Conservation (phyloP, 2,888 invertebrate genomes). For the Plagiodera versicolora region DNA sequence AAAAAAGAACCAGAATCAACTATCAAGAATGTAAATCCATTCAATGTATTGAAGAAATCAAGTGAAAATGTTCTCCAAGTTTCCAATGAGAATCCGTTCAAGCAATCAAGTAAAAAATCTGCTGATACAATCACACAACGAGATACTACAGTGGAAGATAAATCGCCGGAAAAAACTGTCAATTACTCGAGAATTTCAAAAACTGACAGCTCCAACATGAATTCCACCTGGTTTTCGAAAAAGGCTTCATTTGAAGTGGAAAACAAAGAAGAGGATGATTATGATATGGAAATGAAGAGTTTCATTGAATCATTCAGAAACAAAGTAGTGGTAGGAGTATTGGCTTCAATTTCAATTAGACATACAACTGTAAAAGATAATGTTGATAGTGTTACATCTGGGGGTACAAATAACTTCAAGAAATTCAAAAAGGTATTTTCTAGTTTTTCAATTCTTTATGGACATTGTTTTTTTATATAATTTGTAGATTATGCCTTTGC, state of each 20-base stretch:
- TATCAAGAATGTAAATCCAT: constrained; percentile 16
- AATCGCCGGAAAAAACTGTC: constrained; percentile 3
- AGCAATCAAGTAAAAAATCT: constrained; percentile 6
- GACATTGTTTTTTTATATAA: not conserved
- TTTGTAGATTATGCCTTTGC: constrained; percentile 37
- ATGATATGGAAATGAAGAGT: constrained; percentile 28
- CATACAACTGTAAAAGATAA: constrained; percentile 9
- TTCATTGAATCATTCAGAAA: constrained; percentile 40
- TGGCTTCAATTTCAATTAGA: constrained; percentile 23
- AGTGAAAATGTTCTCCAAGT: constrained; percentile 4
- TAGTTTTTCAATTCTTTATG: too few relatives aligned
- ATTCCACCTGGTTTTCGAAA: constrained; percentile 31
- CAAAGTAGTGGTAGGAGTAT: constrained; percentile 35
- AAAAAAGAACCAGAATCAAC: constrained; percentile 7
- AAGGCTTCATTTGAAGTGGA: constrained; percentile 12
- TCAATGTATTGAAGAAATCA: constrained; percentile 8
- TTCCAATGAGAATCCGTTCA: constrained; percentile 18
- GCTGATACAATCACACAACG: not conserved
- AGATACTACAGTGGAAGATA: not conserved
- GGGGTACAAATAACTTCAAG: constrained; percentile 35
- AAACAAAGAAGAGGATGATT: constrained; percentile 23
- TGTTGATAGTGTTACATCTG: constrained; percentile 12
- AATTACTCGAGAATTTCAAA: constrained; percentile 16
- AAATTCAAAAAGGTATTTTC: constrained; percentile 43
- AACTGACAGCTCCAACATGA: constrained; percentile 6